Percentiles rank a stretch among this genome's conserved stretches.
These are phyloP conservation scores for Perizoma flavofasciatum DNA, from an alignment of 2,888 invertebrate species.

Conservation along the genomic window DNA sequence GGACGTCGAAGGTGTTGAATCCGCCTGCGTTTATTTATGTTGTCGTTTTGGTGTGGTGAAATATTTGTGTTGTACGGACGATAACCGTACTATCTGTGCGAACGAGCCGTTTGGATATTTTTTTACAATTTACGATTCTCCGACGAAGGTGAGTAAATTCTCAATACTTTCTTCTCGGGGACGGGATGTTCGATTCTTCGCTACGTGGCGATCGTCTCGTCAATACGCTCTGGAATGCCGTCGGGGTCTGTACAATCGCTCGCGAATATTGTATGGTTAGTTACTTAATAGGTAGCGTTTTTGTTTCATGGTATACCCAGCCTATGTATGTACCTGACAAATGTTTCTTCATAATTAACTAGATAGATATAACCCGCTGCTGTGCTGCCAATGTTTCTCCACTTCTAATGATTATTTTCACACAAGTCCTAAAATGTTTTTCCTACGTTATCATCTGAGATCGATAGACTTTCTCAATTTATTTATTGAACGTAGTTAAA, in stretches of 20 bases:
- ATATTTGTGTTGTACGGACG: conserved; percentile 82
- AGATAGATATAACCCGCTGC: too few relatives aligned
- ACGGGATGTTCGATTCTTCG: conserved; percentile 58
- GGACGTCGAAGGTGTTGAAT: conserved; percentile 57
- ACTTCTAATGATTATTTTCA: too few relatives aligned
- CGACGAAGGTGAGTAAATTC: conserved; percentile 72
- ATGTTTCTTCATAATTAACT: too few relatives aligned
- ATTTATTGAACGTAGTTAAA: neutral
- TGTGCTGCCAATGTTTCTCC: too few relatives aligned
- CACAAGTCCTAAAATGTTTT: too few relatives aligned
- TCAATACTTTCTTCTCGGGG: conserved; percentile 50
- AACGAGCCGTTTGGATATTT: conserved; percentile 79
- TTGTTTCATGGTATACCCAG: too few relatives aligned
- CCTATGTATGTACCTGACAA: too few relatives aligned
- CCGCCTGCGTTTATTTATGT: conserved; percentile 80
- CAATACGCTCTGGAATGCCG: conserved; percentile 60
- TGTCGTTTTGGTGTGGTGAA: conserved; percentile 83
- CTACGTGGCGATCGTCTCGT: conserved; percentile 73
- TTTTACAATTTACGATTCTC: conserved; percentile 70
- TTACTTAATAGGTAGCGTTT: too few relatives aligned
- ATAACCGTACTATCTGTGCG: conserved; percentile 82
- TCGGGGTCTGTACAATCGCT: conserved; percentile 45
- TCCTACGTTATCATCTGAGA: conserved; percentile 5
- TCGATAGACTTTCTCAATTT: neutral
- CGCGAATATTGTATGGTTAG: conserved; percentile 36